phyloP scores from a whole-genome alignment of 2,888 invertebrate species.

The Epistrophella euchroma region DNA sequence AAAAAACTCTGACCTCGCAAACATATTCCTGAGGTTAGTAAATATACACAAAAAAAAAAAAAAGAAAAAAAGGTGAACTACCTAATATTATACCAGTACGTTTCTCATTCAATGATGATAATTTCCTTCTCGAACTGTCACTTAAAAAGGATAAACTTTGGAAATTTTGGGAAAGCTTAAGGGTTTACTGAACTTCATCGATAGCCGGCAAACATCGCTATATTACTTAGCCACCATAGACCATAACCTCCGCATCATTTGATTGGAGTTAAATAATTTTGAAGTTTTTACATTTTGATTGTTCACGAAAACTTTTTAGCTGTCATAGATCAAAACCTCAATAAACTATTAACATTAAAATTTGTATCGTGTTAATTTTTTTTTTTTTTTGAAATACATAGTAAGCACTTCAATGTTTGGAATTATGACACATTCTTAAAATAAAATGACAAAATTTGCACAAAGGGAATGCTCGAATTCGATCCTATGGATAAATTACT shows the following conservation, averaged over 20 bases:
- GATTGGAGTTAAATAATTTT: background rate
- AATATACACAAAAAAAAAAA: background rate
- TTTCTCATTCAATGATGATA: slow-evolving; percentile 51
- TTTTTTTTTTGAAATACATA: no score
- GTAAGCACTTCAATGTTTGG: no score
- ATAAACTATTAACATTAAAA: no score
- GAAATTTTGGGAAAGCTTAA: slow-evolving; percentile 64
- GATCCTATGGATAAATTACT: no score
- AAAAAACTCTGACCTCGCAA: slow-evolving; percentile 69
- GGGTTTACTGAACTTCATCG: slow-evolving; percentile 69
- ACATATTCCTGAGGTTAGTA: slow-evolving; percentile 24
- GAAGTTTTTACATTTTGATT: no score
- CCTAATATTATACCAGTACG: slow-evolving; percentile 33
- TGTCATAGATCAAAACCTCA: no score
- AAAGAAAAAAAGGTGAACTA: slow-evolving; percentile 35
- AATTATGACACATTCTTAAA: no score
- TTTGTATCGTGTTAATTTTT: no score
- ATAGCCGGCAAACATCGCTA: background rate
- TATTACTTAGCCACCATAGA: no score
- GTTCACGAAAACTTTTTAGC: no score
- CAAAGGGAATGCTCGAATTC: no score
- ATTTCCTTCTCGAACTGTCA: slow-evolving; percentile 45
- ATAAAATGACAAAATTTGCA: no score
- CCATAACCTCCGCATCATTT: slow-evolving; percentile 2
- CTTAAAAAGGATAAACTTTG: slow-evolving; percentile 69